A percentile compares a stretch with the other conserved stretches of the same genome.
These are phyloP conservation scores for Aulostomus chinensis DNA, from an alignment of 2,797 vertebrate species.

Conservation along the genomic window DNA sequence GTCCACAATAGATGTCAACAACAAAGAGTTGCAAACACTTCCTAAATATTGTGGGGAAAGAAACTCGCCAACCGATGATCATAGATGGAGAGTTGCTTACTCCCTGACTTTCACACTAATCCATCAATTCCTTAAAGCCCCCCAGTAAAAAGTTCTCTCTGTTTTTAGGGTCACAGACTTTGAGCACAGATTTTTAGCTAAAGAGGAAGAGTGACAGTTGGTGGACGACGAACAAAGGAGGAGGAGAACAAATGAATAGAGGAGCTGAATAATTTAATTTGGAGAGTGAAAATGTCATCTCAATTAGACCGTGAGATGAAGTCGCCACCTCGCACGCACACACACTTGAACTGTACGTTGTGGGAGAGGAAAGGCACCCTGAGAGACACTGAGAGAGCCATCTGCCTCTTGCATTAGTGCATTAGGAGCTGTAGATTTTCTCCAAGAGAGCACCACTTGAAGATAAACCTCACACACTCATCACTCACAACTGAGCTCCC, in stretches of 20 bases:
- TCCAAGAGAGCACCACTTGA: conserved; percentile 25
- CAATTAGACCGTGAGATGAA: conserved; percentile 59
- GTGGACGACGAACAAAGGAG: conserved; percentile 50
- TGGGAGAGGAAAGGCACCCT: conserved; percentile 34
- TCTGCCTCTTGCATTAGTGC: conserved; percentile 51
- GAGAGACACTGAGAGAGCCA: conserved; percentile 22
- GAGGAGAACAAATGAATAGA: conserved; percentile 56
- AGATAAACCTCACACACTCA: conserved; percentile 40
- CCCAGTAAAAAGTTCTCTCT: conserved; percentile 46
- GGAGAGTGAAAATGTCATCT: conserved; percentile 58
- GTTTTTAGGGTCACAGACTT: conserved; percentile 60
- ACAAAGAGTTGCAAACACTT: no score
- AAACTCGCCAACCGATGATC: no score
- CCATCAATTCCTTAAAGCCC: no score
- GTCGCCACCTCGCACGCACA: conserved; percentile 13
- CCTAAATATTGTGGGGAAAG: no score
- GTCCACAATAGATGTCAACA: no score
- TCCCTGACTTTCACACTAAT: no score
- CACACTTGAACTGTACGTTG: conserved; percentile 3
- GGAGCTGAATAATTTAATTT: conserved; percentile 70
- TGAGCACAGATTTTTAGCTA: conserved; percentile 49
- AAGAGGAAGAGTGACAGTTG: conserved; percentile 36
- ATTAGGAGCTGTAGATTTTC: conserved; percentile 15
- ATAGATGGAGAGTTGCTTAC: no score
- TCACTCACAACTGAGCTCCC: conserved; percentile 27